Percentiles rank a stretch among this genome's conserved stretches.
Evolutionary conservation across 2,113 vertebrate genomes (phyloP).

Genomic region (Boleophthalmus pectinirostris): DNA sequence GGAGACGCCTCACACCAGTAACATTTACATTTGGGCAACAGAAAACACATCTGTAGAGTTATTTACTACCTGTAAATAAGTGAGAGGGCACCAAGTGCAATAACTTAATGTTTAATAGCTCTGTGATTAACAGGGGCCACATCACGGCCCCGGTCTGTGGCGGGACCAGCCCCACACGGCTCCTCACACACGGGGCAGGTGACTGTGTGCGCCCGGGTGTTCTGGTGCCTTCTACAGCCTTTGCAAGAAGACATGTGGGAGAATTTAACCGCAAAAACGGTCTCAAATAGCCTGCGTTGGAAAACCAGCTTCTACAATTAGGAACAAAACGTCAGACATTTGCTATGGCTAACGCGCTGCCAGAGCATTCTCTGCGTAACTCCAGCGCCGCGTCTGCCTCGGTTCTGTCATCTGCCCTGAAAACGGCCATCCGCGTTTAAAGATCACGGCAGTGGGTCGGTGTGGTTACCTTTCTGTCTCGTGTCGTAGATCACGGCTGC

Average conservation of each 20-base stretch:
- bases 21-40: too few species aligned
- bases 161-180: background rate
- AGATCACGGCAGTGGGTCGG: too few species aligned
- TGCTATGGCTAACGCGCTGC: background rate
- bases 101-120: too few species aligned
- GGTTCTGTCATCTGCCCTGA: background rate
- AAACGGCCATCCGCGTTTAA: background rate
- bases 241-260: background rate
- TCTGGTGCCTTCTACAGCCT: background rate
- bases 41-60: too few species aligned
- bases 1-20: too few species aligned
- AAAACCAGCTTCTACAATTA: background rate
- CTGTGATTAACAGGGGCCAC: background rate
- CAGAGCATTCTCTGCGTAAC: background rate
- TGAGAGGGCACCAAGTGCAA: too few species aligned
- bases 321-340: slow-evolving; percentile 1
- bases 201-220: too few species aligned
- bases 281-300: background rate
- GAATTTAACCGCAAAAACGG: background rate
- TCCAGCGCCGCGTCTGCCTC: background rate
- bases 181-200: background rate
- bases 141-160: background rate
- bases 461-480: background rate
- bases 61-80: too few species aligned
- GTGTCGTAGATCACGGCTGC: background rate